Base-by-base conservation (phyloP, 2,888 invertebrate species). In the Polydrusus cervinus region DNA sequence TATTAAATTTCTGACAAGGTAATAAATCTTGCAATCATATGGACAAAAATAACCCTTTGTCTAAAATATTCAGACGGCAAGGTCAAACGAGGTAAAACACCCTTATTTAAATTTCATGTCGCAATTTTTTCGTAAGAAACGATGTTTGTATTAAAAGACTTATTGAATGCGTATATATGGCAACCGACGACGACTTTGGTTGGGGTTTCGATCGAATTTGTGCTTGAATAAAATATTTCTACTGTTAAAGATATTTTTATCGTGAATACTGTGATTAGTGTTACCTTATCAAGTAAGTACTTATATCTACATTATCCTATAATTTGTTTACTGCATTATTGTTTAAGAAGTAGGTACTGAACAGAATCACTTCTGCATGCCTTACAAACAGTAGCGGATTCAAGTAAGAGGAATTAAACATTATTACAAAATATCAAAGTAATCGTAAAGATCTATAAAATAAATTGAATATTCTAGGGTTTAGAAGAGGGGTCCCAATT, bases 51-150 rank as follows among this genome's bases (percentile, higher is more conserved):
- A 38, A 60, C 16, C 16, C 13, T 2, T n/a, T 30, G 14, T 10
- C 16, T 38, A 34, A 8, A 38, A 14, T 60, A n/a, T 10, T 25
- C 38, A 25, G 30, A 53, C 53, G 49, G 14, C 38, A 66, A 66
- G 66, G 66, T 51, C 38, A 51, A 51, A 30, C 10, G 38, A 51
- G 66, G 66, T 49, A 34, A 51, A 34, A n/a, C 49, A 66, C 66
- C 66, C 66, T 51, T n/a, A 66, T 66, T 51, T 51, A 51, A 66
- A 47, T 49, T 66, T 51, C 47, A 49, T 30, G 38, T 11, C 38
- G 38, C 10, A 11, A 14, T 38, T 60, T 60, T 60, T 60, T 16
- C 38, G 18, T 60, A 11, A 16, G n/a, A 60, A 38, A 18, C 3
- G 38, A 5, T 66, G 66, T 66, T 66, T 66, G 66, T 66, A 66